These are phyloP conservation scores for Synergus japonicus DNA, from an alignment of 2,888 invertebrate genomes.

Conservation along the genomic window DNA sequence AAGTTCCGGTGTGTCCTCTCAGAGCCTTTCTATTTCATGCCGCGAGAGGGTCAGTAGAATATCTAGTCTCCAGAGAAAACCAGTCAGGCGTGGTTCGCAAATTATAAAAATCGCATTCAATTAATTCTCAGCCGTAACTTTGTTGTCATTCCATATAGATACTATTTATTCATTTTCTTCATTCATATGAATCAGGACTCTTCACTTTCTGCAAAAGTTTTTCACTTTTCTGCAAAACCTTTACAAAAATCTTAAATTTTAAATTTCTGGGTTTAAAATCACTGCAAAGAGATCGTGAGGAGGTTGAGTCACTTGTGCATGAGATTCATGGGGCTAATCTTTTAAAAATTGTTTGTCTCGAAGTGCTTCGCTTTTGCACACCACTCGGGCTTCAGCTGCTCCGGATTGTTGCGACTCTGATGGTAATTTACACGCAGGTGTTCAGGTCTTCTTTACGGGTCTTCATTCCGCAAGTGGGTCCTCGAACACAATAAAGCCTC, in stretches of 20 bases:
- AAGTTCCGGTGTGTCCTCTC: slow-evolving; percentile 38
- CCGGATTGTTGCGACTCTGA: slow-evolving; percentile 48
- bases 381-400: slow-evolving; percentile 50
- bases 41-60: slow-evolving; percentile 28
- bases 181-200: background rate
- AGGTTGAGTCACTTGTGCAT: slow-evolving; percentile 1
- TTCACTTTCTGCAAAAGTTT: background rate
- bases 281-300: slow-evolving; percentile 31
- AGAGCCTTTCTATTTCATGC: slow-evolving; percentile 40
- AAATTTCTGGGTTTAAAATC: too few relatives aligned
- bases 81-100: slow-evolving; percentile 6
- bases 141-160: background rate
- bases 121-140: background rate
- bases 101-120: background rate
- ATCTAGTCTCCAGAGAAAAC: slow-evolving; percentile 14
- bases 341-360: slow-evolving; percentile 53
- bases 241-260: too few relatives aligned
- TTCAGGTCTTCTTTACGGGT: background rate
- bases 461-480: slow-evolving; percentile 3
- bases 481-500: background rate
- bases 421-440: slow-evolving; percentile 50
- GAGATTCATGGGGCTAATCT: slow-evolving; percentile 45
- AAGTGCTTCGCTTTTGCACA: slow-evolving; percentile 55
- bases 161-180: background rate
- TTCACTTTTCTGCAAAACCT: too few relatives aligned